A percentile compares a stretch with the other conserved stretches of the same genome.
Evolutionary conservation across 2,888 invertebrate genomes (phyloP).

Genomic region (Diadegma fenestrale): DNA sequence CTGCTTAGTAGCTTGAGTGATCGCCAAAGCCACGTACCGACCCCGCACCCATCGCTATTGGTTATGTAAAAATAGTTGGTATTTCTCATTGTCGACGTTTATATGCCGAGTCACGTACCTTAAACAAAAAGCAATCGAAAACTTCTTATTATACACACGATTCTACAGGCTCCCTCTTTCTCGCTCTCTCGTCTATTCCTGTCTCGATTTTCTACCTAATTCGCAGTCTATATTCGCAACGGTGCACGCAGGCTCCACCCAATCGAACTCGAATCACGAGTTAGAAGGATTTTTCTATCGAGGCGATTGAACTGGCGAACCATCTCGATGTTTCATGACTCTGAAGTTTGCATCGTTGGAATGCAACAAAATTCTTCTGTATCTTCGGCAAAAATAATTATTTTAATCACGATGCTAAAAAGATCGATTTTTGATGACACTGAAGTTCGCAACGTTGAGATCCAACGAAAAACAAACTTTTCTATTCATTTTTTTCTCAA

Average conservation of each 20-base stretch:
- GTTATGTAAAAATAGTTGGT: constrained; percentile 1
- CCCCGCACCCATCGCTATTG: not conserved
- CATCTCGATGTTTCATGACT: too few species aligned
- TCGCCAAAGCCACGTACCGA: not conserved
- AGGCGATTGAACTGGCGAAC: not conserved
- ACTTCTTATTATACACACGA: constrained; percentile 28
- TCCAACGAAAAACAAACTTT: too few species aligned
- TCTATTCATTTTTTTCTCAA: too few species aligned
- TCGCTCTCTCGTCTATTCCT: constrained; percentile 59
- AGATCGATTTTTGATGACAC: too few species aligned
- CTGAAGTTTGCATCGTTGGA: too few species aligned
- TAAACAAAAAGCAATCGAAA: constrained; percentile 35
- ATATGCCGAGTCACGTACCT: constrained; percentile 59
- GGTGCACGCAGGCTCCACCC: not conserved
- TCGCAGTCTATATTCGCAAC: constrained; percentile 17
- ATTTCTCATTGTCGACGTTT: constrained; percentile 33
- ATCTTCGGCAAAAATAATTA: too few species aligned
- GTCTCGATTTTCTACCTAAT: constrained; percentile 54
- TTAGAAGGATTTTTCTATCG: not conserved
- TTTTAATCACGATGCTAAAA: too few species aligned
- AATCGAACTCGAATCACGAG: constrained; percentile 29
- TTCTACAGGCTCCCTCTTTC: constrained; percentile 23
- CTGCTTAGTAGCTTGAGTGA: not conserved
- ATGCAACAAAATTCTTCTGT: too few species aligned
- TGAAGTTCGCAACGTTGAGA: too few species aligned